A percentile compares a stretch with the other conserved stretches of the same genome.
phyloP scores from a whole-genome alignment of 2,113 vertebrate species.

The Thinocorus orbignyianus region DNA sequence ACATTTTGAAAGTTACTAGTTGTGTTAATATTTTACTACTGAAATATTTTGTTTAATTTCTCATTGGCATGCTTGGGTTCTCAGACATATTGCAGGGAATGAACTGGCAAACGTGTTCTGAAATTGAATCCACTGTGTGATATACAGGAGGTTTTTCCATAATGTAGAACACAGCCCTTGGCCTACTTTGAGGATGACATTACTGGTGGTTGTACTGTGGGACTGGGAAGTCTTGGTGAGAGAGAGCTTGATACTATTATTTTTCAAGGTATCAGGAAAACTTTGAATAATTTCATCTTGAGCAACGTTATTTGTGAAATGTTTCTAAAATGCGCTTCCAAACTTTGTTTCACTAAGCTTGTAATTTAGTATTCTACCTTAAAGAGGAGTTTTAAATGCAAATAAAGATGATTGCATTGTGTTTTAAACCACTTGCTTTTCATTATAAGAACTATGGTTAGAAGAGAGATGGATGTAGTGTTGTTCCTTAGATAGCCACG shows the following conservation, averaged over 20 bases:
- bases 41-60: neutral
- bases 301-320: neutral
- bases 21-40: neutral
- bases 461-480: fast-evolving
- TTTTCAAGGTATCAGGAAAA: neutral
- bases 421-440: neutral
- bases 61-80: neutral
- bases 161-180: neutral
- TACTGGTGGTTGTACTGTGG: neutral
- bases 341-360: neutral
- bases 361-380: neutral
- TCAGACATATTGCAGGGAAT: neutral
- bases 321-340: neutral
- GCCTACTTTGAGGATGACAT: neutral
- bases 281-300: neutral
- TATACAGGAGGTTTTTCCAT: neutral
- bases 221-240: neutral
- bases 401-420: neutral
- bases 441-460: neutral
- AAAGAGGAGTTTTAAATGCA: neutral
- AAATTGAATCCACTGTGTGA: neutral
- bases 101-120: neutral
- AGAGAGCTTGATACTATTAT: neutral
- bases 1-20: neutral
- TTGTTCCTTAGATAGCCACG: neutral